Percentiles rank a stretch among this genome's conserved stretches.
Conservation (phyloP, 2,797 vertebrate genomes). For the Myiotriccus ornatus region DNA sequence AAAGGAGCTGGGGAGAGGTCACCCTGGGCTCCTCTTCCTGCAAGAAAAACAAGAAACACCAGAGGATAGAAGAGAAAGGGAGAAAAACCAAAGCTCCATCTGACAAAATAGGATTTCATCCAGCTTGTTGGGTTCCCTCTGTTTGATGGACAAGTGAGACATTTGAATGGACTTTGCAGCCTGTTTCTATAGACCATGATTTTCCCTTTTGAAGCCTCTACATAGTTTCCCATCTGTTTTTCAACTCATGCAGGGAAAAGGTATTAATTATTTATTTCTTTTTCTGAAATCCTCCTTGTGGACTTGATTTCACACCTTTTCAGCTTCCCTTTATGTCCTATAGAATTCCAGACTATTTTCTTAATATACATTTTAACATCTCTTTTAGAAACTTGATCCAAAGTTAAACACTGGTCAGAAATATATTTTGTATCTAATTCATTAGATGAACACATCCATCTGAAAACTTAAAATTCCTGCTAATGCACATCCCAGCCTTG, state of each 20-base stretch:
- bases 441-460: not conserved
- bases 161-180: not conserved
- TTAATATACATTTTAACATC: not conserved
- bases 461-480: not conserved
- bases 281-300: not conserved
- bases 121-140: not conserved
- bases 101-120: not conserved
- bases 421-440: not conserved
- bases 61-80: not conserved
- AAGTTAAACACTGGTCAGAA: not conserved
- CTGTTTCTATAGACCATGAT: not conserved
- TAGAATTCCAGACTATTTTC: not conserved
- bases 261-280: not conserved
- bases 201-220: conserved; percentile 1
- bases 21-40: not conserved
- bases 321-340: not conserved
- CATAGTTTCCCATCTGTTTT: not conserved
- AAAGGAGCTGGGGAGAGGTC: not conserved
- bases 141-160: not conserved
- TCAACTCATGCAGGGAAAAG: not conserved
- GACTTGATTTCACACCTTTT: not conserved
- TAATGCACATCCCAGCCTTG: not conserved
- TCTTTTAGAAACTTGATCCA: not conserved
- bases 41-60: not conserved
- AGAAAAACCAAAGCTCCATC: not conserved